A percentile compares a stretch with the other conserved stretches of the same genome.
phyloP scores from a whole-genome alignment of 1,140 invertebrate species.

The Myzus persicae region DNA sequence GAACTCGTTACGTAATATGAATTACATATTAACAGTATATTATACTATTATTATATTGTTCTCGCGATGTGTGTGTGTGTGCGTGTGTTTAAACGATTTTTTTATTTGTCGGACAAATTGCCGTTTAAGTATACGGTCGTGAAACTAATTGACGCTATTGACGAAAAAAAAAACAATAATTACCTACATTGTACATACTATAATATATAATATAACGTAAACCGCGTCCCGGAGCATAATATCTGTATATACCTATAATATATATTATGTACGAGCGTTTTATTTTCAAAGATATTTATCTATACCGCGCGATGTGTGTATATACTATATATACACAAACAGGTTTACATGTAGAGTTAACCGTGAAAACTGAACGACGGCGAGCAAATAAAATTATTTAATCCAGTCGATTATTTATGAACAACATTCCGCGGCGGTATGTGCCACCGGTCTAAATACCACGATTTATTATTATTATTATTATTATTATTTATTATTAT shows the following conservation, averaged over 20 bases:
- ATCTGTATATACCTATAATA: neutral
- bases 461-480: neutral
- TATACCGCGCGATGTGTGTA: neutral
- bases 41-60: neutral
- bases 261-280: neutral
- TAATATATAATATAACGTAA: neutral
- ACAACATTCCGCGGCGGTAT: slow-evolving; percentile 21
- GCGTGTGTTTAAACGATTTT: neutral
- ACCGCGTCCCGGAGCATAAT: neutral
- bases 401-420: slow-evolving; percentile 36
- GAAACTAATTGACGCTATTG: slow-evolving; percentile 4
- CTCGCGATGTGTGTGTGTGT: neutral
- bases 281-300: slow-evolving; percentile 3
- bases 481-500: slow-evolving; percentile 20
- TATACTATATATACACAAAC: neutral
- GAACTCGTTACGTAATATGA: neutral
- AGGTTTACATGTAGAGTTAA: neutral
- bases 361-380: slow-evolving; percentile 4
- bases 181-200: neutral
- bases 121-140: neutral
- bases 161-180: slow-evolving; percentile 4
- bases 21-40: neutral
- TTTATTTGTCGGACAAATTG: slow-evolving; percentile 2
- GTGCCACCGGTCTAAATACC: slow-evolving; percentile 31
- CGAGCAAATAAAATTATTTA: slow-evolving; percentile 35